These are phyloP conservation scores for Oryctolagus cuniculus DNA, from an alignment of 2,113 vertebrate genomes.

Conservation along the genomic window DNA sequence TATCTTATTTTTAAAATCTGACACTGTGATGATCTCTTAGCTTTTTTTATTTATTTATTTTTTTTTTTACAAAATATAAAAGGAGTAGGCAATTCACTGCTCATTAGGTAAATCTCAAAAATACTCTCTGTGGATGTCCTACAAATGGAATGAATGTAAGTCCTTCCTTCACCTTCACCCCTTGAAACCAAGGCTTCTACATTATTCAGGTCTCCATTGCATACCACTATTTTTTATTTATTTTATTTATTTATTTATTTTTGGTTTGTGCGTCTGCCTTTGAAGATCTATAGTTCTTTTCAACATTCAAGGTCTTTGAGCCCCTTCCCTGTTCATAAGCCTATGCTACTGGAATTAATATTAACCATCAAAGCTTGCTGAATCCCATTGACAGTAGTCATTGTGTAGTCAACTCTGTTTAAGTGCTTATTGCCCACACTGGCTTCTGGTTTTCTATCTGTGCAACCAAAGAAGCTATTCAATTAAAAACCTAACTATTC, in stretches of 20 bases:
- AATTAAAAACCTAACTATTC: slow-evolving; percentile 76
- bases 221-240: slow-evolving; percentile 33
- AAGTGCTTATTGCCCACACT: slow-evolving; percentile 69
- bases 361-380: slow-evolving; percentile 77
- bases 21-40: background rate
- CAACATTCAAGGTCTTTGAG: slow-evolving; percentile 75
- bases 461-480: slow-evolving; percentile 77
- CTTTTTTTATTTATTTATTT: background rate
- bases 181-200: slow-evolving; percentile 62
- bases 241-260: slow-evolving; percentile 9
- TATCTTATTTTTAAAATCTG: background rate
- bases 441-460: slow-evolving; percentile 74
- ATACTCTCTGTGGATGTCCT: background rate
- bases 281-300: slow-evolving; percentile 85
- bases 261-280: slow-evolving; percentile 65
- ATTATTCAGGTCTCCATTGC: slow-evolving; percentile 77
- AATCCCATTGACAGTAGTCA: slow-evolving; percentile 64
- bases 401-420: slow-evolving; percentile 77
- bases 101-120: slow-evolving; percentile 60
- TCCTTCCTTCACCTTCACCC: background rate
- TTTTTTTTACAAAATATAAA: background rate
- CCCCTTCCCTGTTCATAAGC: slow-evolving; percentile 65
- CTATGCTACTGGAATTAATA: slow-evolving; percentile 78
- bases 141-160: slow-evolving; percentile 41
- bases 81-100: background rate